These are phyloP conservation scores for Oophaga sylvatica DNA, from an alignment of 2,797 vertebrate species.

Conservation along the genomic window DNA sequence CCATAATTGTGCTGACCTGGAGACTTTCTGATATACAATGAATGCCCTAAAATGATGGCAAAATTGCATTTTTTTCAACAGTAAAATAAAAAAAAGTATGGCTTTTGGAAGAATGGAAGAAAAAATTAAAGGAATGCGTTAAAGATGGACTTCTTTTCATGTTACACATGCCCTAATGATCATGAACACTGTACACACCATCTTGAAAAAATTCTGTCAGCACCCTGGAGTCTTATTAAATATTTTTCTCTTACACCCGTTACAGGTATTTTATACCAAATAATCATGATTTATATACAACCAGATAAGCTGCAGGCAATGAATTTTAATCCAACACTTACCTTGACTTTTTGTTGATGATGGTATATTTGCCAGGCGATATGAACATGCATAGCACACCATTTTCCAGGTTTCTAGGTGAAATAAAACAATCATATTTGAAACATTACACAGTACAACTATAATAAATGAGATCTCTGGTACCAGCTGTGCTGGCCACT, in stretches of 20 bases:
- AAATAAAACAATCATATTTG: conserved; percentile 58
- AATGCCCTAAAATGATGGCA: too few species aligned
- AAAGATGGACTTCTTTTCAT: not conserved
- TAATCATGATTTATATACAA: not conserved
- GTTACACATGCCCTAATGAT: not conserved
- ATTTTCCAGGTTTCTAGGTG: conserved; percentile 94
- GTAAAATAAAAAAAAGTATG: too few species aligned
- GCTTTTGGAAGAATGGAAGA: too few species aligned
- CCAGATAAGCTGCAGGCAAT: not conserved
- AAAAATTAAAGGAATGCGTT: too few species aligned
- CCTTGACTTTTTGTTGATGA: conserved; percentile 99
- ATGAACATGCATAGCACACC: conserved; percentile 98
- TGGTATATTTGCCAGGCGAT: conserved; percentile 99
- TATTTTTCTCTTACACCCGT: not conserved
- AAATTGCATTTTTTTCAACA: too few species aligned
- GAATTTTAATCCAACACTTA: conserved; percentile 70
- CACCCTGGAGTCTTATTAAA: not conserved
- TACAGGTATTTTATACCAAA: not conserved
- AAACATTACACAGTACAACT: not conserved
- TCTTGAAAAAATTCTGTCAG: not conserved
- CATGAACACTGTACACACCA: not conserved
- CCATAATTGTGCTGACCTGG: too few species aligned
- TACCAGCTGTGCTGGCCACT: not conserved
- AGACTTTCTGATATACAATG: too few species aligned
- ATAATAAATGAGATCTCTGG: not conserved